Conservation (phyloP, 2,113 vertebrate genomes). For the Xyrauchen texanus region DNA sequence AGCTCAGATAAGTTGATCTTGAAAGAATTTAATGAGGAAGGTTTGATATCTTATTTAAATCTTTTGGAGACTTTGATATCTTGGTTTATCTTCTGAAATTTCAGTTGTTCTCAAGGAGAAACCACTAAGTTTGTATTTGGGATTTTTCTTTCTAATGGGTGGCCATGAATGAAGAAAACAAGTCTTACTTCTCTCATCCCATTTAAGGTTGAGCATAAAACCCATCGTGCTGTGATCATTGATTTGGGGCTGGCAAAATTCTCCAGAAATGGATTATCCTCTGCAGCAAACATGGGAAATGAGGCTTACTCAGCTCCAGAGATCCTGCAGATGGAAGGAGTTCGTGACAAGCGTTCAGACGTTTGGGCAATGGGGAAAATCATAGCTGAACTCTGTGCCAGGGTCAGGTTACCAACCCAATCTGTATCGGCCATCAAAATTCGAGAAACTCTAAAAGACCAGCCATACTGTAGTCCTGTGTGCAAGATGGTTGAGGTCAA, state of each 20-base stretch:
- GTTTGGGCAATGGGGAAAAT: conserved; percentile 79
- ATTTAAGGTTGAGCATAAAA: conserved; percentile 72
- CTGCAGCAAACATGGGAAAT: conserved; percentile 70
- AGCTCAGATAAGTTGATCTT: no score
- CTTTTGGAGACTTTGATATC: no score
- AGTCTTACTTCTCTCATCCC: not conserved
- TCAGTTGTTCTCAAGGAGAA: no score
- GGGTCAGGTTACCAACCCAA: conserved; percentile 65
- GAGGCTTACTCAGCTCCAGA: conserved; percentile 75
- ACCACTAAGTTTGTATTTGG: no score
- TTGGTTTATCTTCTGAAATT: no score
- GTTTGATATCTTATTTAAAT: no score
- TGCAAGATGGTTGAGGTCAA: conserved; percentile 66
- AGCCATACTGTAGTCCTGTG: conserved; percentile 59
- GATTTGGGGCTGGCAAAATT: conserved; percentile 77
- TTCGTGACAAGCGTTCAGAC: conserved; percentile 69
- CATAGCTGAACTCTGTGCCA: conserved; percentile 69
- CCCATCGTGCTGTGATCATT: conserved; percentile 74
- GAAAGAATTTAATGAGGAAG: no score
- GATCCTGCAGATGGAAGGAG: conserved; percentile 51
- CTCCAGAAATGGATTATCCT: conserved; percentile 62
- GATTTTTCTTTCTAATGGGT: not conserved
- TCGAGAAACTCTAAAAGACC: conserved; percentile 60
- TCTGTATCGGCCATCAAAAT: conserved; percentile 65
- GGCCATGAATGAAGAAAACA: not conserved